A percentile compares a stretch with the other conserved stretches of the same genome.
Conservation (phyloP, 2,888 invertebrate genomes). For the Gryllus longicercus region DNA sequence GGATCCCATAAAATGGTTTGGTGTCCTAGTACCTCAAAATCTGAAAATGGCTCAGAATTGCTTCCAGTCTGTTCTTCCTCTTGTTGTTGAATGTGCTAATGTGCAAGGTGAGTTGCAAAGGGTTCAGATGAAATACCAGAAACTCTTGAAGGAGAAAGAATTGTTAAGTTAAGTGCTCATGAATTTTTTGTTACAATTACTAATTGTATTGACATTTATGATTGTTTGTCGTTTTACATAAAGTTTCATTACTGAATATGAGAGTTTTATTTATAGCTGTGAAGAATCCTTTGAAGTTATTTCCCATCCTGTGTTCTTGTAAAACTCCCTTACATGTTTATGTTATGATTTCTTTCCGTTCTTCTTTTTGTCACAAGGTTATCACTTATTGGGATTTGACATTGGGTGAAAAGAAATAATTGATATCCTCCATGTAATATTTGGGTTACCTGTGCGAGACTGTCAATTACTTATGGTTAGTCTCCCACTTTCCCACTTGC, state of each 20-base stretch:
- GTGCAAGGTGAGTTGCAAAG: constrained; percentile 59
- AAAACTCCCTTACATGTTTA: background rate
- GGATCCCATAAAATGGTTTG: constrained; percentile 82
- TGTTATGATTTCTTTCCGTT: no score
- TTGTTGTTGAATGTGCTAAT: constrained; percentile 65
- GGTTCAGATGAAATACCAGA: constrained; percentile 22
- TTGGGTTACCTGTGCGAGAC: no score
- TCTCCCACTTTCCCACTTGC: background rate
- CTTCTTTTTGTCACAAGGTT: no score
- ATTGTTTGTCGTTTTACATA: background rate
- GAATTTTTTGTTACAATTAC: no score
- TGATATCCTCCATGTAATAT: no score
- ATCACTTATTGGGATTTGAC: no score
- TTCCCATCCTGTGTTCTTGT: background rate
- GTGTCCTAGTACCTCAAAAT: constrained; percentile 76
- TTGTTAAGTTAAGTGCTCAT: background rate
- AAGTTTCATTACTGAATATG: background rate
- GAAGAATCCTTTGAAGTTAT: background rate
- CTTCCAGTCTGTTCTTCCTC: constrained; percentile 67
- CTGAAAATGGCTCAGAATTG: constrained; percentile 69
- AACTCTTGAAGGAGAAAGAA: constrained; percentile 21
- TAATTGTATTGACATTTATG: no score
- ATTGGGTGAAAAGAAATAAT: no score
- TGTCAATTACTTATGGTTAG: background rate
- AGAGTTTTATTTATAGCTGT: background rate